Conservation (phyloP, 1,140 invertebrate genomes). For the Hycleus phaleratus region DNA sequence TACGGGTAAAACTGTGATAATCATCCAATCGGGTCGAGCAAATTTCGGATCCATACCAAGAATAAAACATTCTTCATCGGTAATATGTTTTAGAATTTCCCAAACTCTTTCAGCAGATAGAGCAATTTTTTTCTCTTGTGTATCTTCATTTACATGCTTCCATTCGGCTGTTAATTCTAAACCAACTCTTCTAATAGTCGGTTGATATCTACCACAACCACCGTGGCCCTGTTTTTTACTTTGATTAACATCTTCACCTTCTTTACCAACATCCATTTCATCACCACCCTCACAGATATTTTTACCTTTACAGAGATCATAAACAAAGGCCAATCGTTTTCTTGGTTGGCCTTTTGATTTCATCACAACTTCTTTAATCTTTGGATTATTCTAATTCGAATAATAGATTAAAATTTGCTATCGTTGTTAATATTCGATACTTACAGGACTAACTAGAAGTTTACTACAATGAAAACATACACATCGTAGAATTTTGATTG, state of each 20-base stretch:
- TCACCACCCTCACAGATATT: constrained; percentile 98
- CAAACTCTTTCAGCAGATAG: constrained; percentile 91
- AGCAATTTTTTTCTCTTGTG: constrained; percentile 90
- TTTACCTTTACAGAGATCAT: constrained; percentile 97
- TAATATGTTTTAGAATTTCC: constrained; percentile 95
- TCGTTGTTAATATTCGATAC: constrained; percentile 32
- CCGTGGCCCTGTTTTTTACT: constrained; percentile 76
- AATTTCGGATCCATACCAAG: constrained; percentile 94
- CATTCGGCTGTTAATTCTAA: constrained; percentile 93
- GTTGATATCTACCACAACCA: constrained; percentile 96
- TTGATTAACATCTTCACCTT: constrained; percentile 48
- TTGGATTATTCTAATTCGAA: constrained; percentile 68
- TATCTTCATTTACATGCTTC: constrained; percentile 98
- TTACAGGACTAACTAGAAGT: constrained; percentile 86
- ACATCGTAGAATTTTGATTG: constrained; percentile 92
- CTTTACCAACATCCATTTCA: constrained; percentile 87
- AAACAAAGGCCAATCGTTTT: constrained; percentile 90
- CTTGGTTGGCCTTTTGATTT: constrained; percentile 96
- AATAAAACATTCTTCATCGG: constrained; percentile 94
- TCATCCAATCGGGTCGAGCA: constrained; percentile 99
- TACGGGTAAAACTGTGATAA: constrained; percentile 93
- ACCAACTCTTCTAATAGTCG: constrained; percentile 79
- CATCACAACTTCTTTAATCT: constrained; percentile 94
- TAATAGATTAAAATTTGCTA: background rate
- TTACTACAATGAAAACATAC: constrained; percentile 98